phyloP scores from a whole-genome alignment of 2,888 invertebrate genomes.

The Orthosia gothica region DNA sequence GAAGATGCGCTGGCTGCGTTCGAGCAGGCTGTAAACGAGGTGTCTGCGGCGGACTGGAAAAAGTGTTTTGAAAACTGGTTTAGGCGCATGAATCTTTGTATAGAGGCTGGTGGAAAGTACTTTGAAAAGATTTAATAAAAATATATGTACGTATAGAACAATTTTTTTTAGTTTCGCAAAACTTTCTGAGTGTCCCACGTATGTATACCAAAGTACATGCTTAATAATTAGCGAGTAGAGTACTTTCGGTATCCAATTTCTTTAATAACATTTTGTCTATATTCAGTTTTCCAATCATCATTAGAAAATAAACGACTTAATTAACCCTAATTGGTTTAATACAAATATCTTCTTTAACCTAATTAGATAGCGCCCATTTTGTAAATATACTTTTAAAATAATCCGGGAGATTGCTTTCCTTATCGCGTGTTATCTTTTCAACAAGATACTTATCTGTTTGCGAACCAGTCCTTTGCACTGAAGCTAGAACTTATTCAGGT shows the following conservation, averaged over 20 bases:
- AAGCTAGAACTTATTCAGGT: slow-evolving; percentile 40
- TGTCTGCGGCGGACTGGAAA: no score
- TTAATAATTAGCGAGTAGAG: not conserved
- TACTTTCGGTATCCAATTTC: slow-evolving; percentile 31
- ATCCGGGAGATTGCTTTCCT: slow-evolving; percentile 53
- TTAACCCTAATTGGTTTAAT: slow-evolving; percentile 58
- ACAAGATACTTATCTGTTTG: slow-evolving; percentile 58
- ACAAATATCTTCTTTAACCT: slow-evolving; percentile 63
- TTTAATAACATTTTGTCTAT: slow-evolving; percentile 36
- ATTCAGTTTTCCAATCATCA: slow-evolving; percentile 56
- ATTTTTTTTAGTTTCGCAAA: no score
- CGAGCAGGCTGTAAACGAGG: no score
- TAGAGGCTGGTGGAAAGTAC: no score
- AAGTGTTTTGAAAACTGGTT: no score
- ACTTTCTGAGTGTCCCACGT: no score
- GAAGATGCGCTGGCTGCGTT: no score
- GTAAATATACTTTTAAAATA: slow-evolving; percentile 50
- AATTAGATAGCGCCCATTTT: slow-evolving; percentile 56
- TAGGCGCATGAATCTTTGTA: no score
- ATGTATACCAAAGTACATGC: no score
- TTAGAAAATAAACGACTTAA: slow-evolving; percentile 51
- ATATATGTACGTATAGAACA: no score
- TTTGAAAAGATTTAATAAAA: no score
- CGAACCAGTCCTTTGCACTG: slow-evolving; percentile 34
- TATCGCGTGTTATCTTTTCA: slow-evolving; percentile 59